A percentile compares a stretch with the other conserved stretches of the same genome.
phyloP scores from a whole-genome alignment of 2,888 invertebrate species.

The Spilosoma lubricipeda region DNA sequence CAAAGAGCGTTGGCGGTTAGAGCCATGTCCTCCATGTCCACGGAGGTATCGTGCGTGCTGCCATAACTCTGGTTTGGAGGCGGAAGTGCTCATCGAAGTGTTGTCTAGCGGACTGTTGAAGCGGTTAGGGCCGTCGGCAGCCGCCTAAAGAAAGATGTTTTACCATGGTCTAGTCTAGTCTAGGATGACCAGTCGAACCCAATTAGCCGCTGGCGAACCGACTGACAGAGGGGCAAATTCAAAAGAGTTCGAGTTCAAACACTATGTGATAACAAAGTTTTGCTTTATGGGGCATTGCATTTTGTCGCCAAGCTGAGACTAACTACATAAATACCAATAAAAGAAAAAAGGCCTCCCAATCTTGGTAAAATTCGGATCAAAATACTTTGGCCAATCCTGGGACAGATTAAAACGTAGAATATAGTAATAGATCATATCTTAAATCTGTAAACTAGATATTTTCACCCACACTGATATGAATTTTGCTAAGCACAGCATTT shows the following conservation, averaged over 20 bases:
- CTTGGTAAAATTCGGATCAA: neutral
- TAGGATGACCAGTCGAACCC: too few relatives aligned
- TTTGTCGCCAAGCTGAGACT: neutral
- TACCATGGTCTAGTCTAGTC: too few relatives aligned
- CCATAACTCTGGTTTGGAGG: too few relatives aligned
- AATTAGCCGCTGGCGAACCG: too few relatives aligned
- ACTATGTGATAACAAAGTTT: neutral
- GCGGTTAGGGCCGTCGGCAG: too few relatives aligned
- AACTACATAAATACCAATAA: neutral
- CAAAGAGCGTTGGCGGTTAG: too few relatives aligned
- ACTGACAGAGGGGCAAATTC: too few relatives aligned
- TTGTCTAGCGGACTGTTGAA: too few relatives aligned
- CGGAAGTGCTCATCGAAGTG: too few relatives aligned
- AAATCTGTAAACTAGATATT: slow-evolving; percentile 55
- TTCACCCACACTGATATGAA: slow-evolving; percentile 34
- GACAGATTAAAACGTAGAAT: neutral
- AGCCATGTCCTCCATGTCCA: too few relatives aligned
- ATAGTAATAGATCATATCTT: slow-evolving; percentile 4
- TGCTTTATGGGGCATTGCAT: neutral
- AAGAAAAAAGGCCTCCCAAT: neutral
- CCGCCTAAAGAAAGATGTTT: too few relatives aligned
- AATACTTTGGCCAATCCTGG: neutral
- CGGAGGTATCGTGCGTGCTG: neutral
- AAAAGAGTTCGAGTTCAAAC: neutral
- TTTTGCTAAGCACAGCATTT: slow-evolving; percentile 30